These are phyloP conservation scores for Oryzias woworae DNA, from an alignment of 2,113 vertebrate species.

Conservation along the genomic window DNA sequence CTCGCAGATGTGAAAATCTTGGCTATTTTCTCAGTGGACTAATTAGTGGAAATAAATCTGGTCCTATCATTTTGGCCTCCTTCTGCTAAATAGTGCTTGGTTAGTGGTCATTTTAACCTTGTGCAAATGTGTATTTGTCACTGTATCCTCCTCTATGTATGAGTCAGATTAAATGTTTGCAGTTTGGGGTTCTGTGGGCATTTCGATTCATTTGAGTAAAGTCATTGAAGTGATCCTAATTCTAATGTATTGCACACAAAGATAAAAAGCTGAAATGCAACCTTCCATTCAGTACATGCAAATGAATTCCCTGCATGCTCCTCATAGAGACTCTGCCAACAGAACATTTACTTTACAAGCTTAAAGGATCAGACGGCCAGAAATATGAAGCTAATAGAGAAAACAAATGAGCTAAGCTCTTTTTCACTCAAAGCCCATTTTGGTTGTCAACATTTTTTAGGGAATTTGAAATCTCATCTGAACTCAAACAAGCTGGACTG, in stretches of 20 bases:
- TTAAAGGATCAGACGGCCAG: slow-evolving; percentile 34
- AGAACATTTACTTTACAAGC: slow-evolving; percentile 40
- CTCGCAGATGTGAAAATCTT: slow-evolving; percentile 66
- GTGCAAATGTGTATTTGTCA: slow-evolving; percentile 15
- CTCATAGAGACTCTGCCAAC: slow-evolving; percentile 26
- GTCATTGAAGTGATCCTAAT: slow-evolving; percentile 44
- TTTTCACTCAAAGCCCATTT: neutral
- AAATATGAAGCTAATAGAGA: slow-evolving; percentile 12
- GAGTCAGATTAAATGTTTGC: slow-evolving; percentile 28
- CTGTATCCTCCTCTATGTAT: neutral
- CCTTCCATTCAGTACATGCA: slow-evolving; percentile 39
- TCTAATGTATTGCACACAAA: slow-evolving; percentile 25
- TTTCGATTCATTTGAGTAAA: slow-evolving; percentile 8
- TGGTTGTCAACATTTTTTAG: no score
- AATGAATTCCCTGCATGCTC: slow-evolving; percentile 31
- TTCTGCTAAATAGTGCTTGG: slow-evolving; percentile 66
- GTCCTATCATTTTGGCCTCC: slow-evolving; percentile 68
- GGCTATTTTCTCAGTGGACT: slow-evolving; percentile 70
- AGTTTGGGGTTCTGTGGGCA: slow-evolving; percentile 27
- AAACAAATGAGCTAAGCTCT: slow-evolving; percentile 1
- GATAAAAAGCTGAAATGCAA: slow-evolving; percentile 18
- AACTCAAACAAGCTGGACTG: no score
- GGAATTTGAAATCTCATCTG: no score
- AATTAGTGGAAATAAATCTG: slow-evolving; percentile 72
- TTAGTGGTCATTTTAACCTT: slow-evolving; percentile 56